A percentile compares a stretch with the other conserved stretches of the same genome.
phyloP scores from a whole-genome alignment of 2,888 invertebrate species.

The Pediacus dermestoides region DNA sequence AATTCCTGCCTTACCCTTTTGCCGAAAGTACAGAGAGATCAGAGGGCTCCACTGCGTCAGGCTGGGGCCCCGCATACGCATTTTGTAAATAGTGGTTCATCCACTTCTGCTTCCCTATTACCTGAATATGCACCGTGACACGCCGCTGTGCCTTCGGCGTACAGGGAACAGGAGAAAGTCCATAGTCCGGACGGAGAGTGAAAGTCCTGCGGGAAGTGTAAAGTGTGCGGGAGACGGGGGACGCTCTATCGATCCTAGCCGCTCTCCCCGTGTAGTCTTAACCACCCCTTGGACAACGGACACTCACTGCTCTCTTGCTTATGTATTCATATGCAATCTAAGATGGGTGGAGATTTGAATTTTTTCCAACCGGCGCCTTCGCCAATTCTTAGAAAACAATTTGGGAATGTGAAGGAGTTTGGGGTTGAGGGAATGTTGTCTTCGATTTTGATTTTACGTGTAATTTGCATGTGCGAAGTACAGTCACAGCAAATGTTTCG shows the following conservation, averaged over 20 bases:
- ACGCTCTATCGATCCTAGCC: constrained; percentile 44
- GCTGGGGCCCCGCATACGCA: too few relatives aligned
- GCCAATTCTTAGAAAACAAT: not conserved
- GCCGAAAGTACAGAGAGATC: not conserved
- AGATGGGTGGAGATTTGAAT: constrained; percentile 1
- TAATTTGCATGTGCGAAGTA: too few relatives aligned
- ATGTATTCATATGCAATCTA: constrained; percentile 46
- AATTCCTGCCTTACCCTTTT: not conserved
- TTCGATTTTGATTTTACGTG: too few relatives aligned
- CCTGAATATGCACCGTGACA: constrained; percentile 33
- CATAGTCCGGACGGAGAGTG: constrained; percentile 47
- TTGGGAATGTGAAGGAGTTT: too few relatives aligned
- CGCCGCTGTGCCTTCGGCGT: constrained; percentile 27
- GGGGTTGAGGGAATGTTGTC: too few relatives aligned
- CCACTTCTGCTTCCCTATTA: constrained; percentile 28
- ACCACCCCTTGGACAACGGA: constrained; percentile 33
- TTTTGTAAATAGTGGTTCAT: not conserved
- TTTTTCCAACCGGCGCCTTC: constrained; percentile 1
- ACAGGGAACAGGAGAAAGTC: constrained; percentile 39
- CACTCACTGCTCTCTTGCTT: constrained; percentile 47
- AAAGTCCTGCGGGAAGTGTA: constrained; percentile 53
- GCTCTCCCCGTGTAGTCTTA: constrained; percentile 39
- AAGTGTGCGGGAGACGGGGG: constrained; percentile 40
- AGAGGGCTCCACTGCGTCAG: not conserved
- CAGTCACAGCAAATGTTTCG: too few relatives aligned